A percentile compares a stretch with the other conserved stretches of the same genome.
Evolutionary conservation across 1,140 invertebrate genomes (phyloP).

Genomic region (Mesaphorura yosii): DNA sequence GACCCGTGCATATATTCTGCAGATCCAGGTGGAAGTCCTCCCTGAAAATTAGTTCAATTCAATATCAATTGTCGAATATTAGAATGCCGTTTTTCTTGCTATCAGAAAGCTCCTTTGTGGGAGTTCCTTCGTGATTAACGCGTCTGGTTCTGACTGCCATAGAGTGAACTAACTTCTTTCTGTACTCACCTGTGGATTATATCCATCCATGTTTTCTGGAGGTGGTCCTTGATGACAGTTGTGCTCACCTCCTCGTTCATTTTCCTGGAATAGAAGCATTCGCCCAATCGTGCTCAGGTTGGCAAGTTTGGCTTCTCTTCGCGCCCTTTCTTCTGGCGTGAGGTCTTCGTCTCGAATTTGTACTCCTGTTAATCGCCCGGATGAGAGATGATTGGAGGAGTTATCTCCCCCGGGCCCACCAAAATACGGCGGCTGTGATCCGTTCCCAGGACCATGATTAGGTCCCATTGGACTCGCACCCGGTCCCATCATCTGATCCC

Average conservation of each 20-base stretch:
- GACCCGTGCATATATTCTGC: too few species aligned
- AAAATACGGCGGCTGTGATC: conserved; percentile 10
- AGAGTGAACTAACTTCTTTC: too few species aligned
- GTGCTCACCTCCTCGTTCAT: conserved; percentile 33
- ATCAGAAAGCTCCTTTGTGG: too few species aligned
- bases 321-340: conserved; percentile 87
- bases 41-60: too few species aligned
- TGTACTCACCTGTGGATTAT: conserved; percentile 35
- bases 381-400: conserved; percentile 41
- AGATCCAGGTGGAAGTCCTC: too few species aligned
- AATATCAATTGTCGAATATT: too few species aligned
- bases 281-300: conserved; percentile 84
- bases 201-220: conserved; percentile 29
- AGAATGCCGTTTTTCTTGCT: too few species aligned
- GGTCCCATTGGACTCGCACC: conserved; percentile 24
- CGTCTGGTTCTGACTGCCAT: too few species aligned
- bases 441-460: conserved; percentile 10
- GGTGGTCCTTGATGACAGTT: conserved; percentile 26
- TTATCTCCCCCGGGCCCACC: conserved; percentile 23
- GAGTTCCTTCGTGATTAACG: too few species aligned
- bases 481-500: conserved; percentile 13
- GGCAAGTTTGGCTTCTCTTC: conserved; percentile 81
- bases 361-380: conserved; percentile 42
- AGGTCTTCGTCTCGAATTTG: conserved; percentile 93
- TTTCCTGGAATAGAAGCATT: conserved; percentile 74